Base-by-base conservation (phyloP, 2,888 invertebrate species). In the Lycaena phlaeas region DNA sequence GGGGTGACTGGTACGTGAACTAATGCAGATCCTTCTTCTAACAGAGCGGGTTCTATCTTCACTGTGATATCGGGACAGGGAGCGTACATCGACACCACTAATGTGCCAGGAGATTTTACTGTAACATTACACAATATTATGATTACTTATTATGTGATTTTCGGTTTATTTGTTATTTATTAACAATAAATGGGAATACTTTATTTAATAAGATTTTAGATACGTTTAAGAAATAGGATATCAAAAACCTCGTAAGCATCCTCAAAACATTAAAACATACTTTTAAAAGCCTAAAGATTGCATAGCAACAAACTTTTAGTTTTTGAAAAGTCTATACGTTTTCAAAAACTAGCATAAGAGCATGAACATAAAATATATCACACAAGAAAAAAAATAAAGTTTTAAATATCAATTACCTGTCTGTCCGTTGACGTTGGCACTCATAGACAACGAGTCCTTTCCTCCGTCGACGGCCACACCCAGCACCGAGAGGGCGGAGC, bases 401-500 rank as follows among this genome's bases (percentile, higher is more conserved):
- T n/a, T n/a, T n/a, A n/a, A n/a, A n/a, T n/a, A n/a, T n/a, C n/a
- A 27, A 36, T 2, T 27, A 86, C 84, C 84, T 48, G 57, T 73
- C 36, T 91, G 82, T 1, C 86, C 85, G 0, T 87, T 89, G 4
- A 97, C 92, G 54, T 94, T 87, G 1, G 97, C 97, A 36, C 97
- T 95, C 98, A 98, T 99, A 41, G 97, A 96, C 11, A 99, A 84
- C 4, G 97, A 97, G 84, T 98, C 98, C 76, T 99, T 98, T 30
- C 98, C 97, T 22, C 98, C 98, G 68, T 98, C 98, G 12, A 98
- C 89, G 4, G 96, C 98, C 14, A 97, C 90, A 5, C 85, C 96
- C 1, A 98, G 77, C 52, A 87, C 68, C 4, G 85, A 78, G 95
- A 98, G 95, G 2, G 96, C 87, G 2, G 82, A 76, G 64, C 97